Evolutionary conservation across 2,113 vertebrate species (phyloP), one percentile per base, ranked within the genome.

Genomic region (Tragulus kanchil): DNA sequence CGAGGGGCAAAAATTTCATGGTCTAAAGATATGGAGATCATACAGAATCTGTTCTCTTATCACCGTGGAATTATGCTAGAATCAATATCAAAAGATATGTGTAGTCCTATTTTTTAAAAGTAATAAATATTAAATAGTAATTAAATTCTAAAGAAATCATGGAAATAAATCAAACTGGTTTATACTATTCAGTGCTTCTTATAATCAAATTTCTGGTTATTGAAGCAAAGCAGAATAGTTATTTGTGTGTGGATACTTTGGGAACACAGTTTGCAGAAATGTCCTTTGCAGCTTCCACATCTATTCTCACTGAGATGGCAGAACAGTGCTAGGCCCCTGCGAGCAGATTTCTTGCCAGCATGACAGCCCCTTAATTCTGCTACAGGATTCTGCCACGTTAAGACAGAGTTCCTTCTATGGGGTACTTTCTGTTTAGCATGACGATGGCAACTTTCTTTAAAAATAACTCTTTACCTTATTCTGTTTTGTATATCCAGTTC

Each of bases 131-230:
- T 61, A 81, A 84, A 78, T 59, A 78, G 31, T 15, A 93, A 90
- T 90, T 69, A 86, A 67, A 77, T 89, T 36, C 45, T 28, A 31
- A 87, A 89, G 78, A 94, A 96, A 82, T 31, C 10, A 45, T 1
- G 9, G 1, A 58, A 71, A 81, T 79, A 92, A 73, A 87, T 59
- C 12, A 83, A 88, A 69, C 42, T n/a, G 28, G 31, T 26, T 26
- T 42, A 17, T 12, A 16, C 8, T 3, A 3, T 6, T 56, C 31
- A 17, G 26, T 54, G 56, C 42, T 90, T 81, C 67, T 92, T 71
- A 71, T 50, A 59, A 56, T 85, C 7, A 36, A 42, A 90, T 87
- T 45, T 62, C 9, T 67, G 54, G 15, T 87, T 85, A 64, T 48
- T 54, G 42, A 69, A 81, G 36, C 62, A 71, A 88, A 89, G 45